Evolutionary conservation across 2,888 invertebrate genomes (phyloP), one percentile per base, ranked within the genome.

Genomic region (Rhogogaster chlorosoma): DNA sequence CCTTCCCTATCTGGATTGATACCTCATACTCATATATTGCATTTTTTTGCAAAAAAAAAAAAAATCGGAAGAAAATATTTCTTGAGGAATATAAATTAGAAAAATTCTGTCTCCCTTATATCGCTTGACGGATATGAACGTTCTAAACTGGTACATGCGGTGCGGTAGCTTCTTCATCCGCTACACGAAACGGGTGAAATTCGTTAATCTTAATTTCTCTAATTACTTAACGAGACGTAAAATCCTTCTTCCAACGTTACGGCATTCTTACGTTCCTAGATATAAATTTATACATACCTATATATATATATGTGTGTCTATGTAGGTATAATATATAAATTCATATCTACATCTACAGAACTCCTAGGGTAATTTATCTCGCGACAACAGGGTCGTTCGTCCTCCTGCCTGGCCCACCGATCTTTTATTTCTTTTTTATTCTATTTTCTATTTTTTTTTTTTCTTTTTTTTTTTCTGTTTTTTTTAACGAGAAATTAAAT

Each of bases 201-300:
- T 77, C 77, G 77, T 77, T 77, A 26, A 77, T 77, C 77, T 77
- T 77, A 49, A 77, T 77, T 77, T 77, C 53, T 77, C 49, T 77
- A 77, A 77, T 77, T 77, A 77, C 77, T 77, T 77, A 77, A 77
- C 77, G 77, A 53, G 49, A 53, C 77, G 77, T 77, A 77, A 53
- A 29, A 77, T 77, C 77, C 61, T 67, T 42, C 26, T 29, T 61
- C 29, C 42, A 42, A 71, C 64, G 82, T 85, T 84, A n/a, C 15
- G n/a, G n/a, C n/a, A n/a, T 53, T 53, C 53, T 53, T 53, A 53
- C 53, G 53, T 53, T 53, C 53, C 1, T 53, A 53, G 53, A 53
- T 73, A 49, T 42, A 36, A 29, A 26, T 64, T 22, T 26, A 36
- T 83, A 77, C 10, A 61, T 61, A 70, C 29, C 15, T 10, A 15